phyloP scores from a whole-genome alignment of 2,797 vertebrate genomes.

The Leptodactylus fallax region DNA sequence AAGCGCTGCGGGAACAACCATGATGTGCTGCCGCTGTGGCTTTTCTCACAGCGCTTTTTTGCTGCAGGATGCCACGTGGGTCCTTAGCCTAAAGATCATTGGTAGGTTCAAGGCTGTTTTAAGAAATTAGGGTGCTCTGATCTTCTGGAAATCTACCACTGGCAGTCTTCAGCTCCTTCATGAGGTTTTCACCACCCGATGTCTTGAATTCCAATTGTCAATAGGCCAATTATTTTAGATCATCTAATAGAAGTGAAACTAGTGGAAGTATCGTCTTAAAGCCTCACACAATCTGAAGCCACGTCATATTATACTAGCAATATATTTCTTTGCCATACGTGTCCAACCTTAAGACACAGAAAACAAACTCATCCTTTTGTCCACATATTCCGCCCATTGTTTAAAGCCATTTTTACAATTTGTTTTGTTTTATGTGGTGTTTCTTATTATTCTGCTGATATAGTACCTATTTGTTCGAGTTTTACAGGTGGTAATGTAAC shows the following conservation, averaged over 20 bases:
- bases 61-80: no score
- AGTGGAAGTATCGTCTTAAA: neutral
- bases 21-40: no score
- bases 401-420: conserved; percentile 51
- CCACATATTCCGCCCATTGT: conserved; percentile 36
- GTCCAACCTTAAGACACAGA: neutral
- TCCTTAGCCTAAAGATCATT: no score
- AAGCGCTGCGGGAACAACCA: no score
- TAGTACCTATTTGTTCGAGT: conserved; percentile 66
- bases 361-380: conserved; percentile 48
- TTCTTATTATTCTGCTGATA: conserved; percentile 71
- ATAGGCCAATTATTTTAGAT: neutral
- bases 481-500: conserved; percentile 69
- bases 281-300: neutral
- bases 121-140: no score
- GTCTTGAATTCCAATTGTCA: neutral
- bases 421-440: conserved; percentile 62
- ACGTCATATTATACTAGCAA: neutral
- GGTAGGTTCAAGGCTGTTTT: no score
- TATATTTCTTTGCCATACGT: neutral
- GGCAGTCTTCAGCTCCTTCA: neutral
- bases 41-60: no score
- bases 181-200: neutral
- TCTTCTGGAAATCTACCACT: no score
- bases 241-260: no score